These are phyloP conservation scores for Orthosia gothica DNA, from an alignment of 2,888 invertebrate species.

Conservation along the genomic window DNA sequence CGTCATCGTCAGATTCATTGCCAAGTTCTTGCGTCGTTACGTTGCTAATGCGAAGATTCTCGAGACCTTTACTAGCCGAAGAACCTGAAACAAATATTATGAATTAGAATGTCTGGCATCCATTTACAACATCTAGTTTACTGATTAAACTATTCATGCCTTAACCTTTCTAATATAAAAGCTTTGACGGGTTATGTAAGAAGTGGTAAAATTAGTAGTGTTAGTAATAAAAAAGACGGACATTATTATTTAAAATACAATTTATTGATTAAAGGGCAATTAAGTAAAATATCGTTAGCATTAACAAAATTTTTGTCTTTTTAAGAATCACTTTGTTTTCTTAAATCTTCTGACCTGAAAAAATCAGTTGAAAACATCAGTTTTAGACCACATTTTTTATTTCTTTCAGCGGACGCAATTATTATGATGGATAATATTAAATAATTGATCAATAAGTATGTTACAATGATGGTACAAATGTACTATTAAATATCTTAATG, in stretches of 20 bases:
- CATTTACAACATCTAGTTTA: constrained; percentile 2
- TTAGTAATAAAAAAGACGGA: constrained; percentile 13
- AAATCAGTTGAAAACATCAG: not conserved
- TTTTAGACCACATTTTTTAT: constrained; percentile 15
- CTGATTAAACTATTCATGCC: not conserved
- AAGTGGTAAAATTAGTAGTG: not conserved
- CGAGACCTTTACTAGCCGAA: constrained; percentile 28
- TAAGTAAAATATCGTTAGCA: not conserved
- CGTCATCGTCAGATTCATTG: constrained; percentile 86
- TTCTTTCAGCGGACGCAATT: constrained; percentile 27
- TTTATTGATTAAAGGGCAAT: constrained; percentile 35
- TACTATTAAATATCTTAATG: constrained; percentile 29
- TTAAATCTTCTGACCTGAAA: not conserved
- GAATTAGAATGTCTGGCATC: constrained; percentile 8
- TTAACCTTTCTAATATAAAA: constrained; percentile 5
- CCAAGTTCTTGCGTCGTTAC: constrained; percentile 71
- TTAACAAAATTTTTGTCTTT: constrained; percentile 34
- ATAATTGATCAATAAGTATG: constrained; percentile 9
- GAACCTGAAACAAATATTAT: constrained; percentile 35
- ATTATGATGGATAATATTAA: constrained; percentile 4
- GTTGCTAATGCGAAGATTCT: constrained; percentile 66
- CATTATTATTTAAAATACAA: constrained; percentile 34
- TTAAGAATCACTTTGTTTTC: constrained; percentile 13
- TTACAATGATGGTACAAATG: not conserved
- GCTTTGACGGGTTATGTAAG: not conserved